Base-by-base conservation (phyloP, 2,113 vertebrate species). In the Colistium nudipinnis region DNA sequence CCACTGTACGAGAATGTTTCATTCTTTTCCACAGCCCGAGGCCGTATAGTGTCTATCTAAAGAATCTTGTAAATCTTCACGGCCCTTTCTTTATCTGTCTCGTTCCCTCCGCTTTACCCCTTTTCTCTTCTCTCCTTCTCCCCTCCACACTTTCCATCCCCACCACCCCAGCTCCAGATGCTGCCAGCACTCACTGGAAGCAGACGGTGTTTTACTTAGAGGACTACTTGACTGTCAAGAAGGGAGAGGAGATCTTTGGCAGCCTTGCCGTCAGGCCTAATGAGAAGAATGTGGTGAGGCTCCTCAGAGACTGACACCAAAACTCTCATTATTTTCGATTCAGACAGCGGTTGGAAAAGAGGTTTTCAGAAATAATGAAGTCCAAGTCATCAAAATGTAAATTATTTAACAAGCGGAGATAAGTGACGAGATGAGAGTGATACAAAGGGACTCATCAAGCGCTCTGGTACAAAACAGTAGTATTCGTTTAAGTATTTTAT, bases 171-270 rank as follows among this genome's bases (percentile, higher is more conserved):
- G 97, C 96, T 76, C 97, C 97, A 0, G 96, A 99, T 45, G 95
- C 95, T 35, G 94, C 96, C 41, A 98, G 95, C 79, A 98, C 97
- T 38, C 97, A 98, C 92, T 99, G 97, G 97, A 99, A 99, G 87
- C 97, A 98, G 93, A 98, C 97, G 0, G 97, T 98, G 57, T 98
- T 98, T 93, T 99, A 98, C 87, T 74, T 99, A 85, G 97, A 99
- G 88, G 97, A 99, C 84, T 98, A 97, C 80, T 89, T 99, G 80
- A 99, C 97, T 16, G 97, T 98, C 74, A 93, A 95, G 86, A 94
- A 96, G 71, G 97, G 97, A 54, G 97, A 99, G 80, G 97, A 99
- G 87, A 95, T 99, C 76, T 95, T 95, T 45, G 97, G 96, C 64
- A 96, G 95, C 36, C 93, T 99, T 70, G 91, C 96, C 60, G 96